Conservation (phyloP, 2,113 vertebrate genomes). For the Oncorhynchus keta region DNA sequence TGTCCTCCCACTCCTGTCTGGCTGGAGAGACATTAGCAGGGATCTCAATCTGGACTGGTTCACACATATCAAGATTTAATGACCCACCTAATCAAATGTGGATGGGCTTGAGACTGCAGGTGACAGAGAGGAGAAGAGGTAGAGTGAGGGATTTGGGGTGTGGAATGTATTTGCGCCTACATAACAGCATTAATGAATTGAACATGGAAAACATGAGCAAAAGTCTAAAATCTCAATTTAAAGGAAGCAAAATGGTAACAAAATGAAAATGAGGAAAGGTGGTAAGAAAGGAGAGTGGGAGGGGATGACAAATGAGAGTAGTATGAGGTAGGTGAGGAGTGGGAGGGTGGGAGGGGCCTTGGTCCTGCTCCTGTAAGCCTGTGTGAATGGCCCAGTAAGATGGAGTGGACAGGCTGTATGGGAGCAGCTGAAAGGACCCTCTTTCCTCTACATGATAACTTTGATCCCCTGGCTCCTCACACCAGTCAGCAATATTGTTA, state of each 20-base stretch:
- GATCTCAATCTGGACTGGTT: constrained; percentile 71
- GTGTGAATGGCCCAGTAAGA: constrained; percentile 72
- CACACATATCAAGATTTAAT: constrained; percentile 73
- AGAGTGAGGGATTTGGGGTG: neutral
- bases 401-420: constrained; percentile 76
- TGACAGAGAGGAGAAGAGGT: constrained; percentile 6
- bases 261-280: neutral
- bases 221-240: too few relatives aligned
- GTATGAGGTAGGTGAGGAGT: constrained; percentile 60
- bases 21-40: constrained; percentile 64
- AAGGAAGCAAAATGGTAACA: too few relatives aligned
- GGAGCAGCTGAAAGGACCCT: constrained; percentile 65
- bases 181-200: too few relatives aligned
- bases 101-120: constrained; percentile 62
- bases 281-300: neutral
- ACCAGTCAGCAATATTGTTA: constrained; percentile 80
- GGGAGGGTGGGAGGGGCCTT: constrained; percentile 66
- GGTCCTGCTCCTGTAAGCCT: constrained; percentile 60
- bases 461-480: constrained; percentile 77
- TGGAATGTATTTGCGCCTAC: constrained; percentile 22
- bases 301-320: constrained; percentile 61
- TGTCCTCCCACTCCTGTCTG: constrained; percentile 37
- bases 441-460: constrained; percentile 79
- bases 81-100: constrained; percentile 71
- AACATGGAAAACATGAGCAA: neutral